Conservation (phyloP, 2,888 invertebrate genomes). For the Ctenicera cuprea region DNA sequence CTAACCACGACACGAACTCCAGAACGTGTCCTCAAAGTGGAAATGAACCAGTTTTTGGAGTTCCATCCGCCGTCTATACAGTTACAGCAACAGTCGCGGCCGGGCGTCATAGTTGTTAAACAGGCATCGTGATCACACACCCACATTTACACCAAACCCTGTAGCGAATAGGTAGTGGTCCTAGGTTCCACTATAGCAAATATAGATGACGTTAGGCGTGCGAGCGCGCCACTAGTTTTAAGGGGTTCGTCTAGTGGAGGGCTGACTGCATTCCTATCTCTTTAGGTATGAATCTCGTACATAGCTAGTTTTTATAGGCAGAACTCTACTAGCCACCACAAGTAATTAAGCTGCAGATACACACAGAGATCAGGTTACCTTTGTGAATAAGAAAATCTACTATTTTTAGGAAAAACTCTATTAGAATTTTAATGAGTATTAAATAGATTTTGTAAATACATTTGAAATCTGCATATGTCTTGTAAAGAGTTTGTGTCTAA, state of each 20-base stretch:
- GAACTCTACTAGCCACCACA: conserved; percentile 39
- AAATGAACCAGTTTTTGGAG: conserved; percentile 79
- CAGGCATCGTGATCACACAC: conserved; percentile 84
- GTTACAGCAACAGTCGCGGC: conserved; percentile 82
- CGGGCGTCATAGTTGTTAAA: conserved; percentile 93
- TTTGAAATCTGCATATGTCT: no score
- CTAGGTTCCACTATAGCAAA: conserved; percentile 52
- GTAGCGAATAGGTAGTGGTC: conserved; percentile 51
- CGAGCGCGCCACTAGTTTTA: conserved; percentile 51
- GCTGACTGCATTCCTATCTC: conserved; percentile 48
- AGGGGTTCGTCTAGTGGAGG: conserved; percentile 24
- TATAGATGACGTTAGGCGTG: conserved; percentile 55
- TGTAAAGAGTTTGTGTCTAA: no score
- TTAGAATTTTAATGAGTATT: background rate
- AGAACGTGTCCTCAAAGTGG: conserved; percentile 73
- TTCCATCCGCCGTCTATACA: conserved; percentile 73
- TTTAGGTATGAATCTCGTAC: conserved; percentile 50
- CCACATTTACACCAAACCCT: conserved; percentile 68
- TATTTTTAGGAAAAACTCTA: background rate
- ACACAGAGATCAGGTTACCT: conserved; percentile 25
- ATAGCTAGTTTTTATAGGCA: conserved; percentile 46
- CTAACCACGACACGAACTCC: conserved; percentile 72
- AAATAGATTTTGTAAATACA: no score
- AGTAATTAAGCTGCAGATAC: conserved; percentile 33
- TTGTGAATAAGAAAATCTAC: background rate